Evolutionary conservation across 2,797 vertebrate species (phyloP).

Genomic region (Acipenser oxyrinchus): DNA sequence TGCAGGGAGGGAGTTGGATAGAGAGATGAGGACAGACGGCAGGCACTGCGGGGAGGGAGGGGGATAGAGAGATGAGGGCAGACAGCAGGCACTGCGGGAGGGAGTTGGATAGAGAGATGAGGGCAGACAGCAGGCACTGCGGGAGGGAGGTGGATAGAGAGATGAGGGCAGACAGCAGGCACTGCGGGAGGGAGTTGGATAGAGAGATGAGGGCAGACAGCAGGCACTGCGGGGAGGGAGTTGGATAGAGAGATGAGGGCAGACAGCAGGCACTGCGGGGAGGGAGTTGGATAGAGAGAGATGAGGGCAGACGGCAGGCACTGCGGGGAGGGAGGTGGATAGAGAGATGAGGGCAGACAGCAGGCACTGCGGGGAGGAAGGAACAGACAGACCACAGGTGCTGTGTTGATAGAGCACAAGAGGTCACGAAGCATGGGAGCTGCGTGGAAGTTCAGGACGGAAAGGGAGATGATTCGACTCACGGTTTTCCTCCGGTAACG

Average conservation of each 20-base stretch:
- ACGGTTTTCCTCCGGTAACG: constrained; percentile 77
- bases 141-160: background rate
- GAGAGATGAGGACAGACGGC: no score
- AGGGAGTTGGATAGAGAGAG: background rate
- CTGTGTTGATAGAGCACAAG: background rate
- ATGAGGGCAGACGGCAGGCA: constrained; percentile 42
- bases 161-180: constrained; percentile 52
- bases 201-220: constrained; percentile 26
- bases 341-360: no score
- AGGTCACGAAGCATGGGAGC: constrained; percentile 2
- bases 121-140: constrained; percentile 60
- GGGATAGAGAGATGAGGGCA: no score
- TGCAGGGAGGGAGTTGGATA: background rate
- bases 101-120: background rate
- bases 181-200: constrained; percentile 33
- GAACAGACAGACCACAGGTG: background rate
- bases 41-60: background rate
- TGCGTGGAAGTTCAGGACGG: background rate
- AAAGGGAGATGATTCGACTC: constrained; percentile 40
- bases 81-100: background rate
- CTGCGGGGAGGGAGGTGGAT: constrained; percentile 33
- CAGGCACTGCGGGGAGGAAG: background rate
- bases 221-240: constrained; percentile 55
- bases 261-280: constrained; percentile 61
- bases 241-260: no score